Evolutionary conservation across 2,797 vertebrate genomes (phyloP), one percentile per base, ranked within the genome.

Genomic region (Phoeniculus purpureus): DNA sequence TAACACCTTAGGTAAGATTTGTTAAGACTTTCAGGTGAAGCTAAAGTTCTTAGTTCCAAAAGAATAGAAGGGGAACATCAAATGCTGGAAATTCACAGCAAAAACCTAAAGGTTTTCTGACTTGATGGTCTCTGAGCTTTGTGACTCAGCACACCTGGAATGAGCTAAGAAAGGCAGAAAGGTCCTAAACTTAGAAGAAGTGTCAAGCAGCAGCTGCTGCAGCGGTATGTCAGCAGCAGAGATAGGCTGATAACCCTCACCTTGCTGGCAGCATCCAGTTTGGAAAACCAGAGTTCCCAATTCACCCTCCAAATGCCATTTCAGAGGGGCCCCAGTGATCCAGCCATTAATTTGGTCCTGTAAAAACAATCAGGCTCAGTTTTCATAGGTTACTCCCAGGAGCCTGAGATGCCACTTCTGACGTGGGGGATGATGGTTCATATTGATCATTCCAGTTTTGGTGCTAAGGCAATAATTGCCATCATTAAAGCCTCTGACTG

Each of bases 351-450:
- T 58, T 51, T 80, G 23, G 17, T 55, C 26, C 34, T 68, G 12
- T 1, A 2, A 71, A 45, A 21, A 72, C 64, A 61, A 25, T n/a
- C 43, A 58, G 40, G 22, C 9, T 45, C 47, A 27, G 19, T 75
- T 9, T 71, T 86, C 40, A 60, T 10, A 64, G 31, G 18, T 61
- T 76, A 68, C 7, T 8, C 10, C 12, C 31, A 60, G 43, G 6
- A 21, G 13, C 11, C 56, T 67, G 29, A 81, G 37, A 58, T 43
- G n/a, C 15, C 12, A 25, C 4, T 88, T 15, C 27, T 45, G 31
- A 51, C 13, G 8, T 0, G 0, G 17, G 3, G 5, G 6, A 9
- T 21, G 7, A 12, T 62, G 13, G 8, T 37, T 81, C 14, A 0
- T 54, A 26, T 60, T 45, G 84, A 12, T 81, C 79, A 80, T 77